A percentile compares a stretch with the other conserved stretches of the same genome.
Evolutionary conservation across 2,797 vertebrate genomes (phyloP).

Genomic region (Leptodactylus fallax): DNA sequence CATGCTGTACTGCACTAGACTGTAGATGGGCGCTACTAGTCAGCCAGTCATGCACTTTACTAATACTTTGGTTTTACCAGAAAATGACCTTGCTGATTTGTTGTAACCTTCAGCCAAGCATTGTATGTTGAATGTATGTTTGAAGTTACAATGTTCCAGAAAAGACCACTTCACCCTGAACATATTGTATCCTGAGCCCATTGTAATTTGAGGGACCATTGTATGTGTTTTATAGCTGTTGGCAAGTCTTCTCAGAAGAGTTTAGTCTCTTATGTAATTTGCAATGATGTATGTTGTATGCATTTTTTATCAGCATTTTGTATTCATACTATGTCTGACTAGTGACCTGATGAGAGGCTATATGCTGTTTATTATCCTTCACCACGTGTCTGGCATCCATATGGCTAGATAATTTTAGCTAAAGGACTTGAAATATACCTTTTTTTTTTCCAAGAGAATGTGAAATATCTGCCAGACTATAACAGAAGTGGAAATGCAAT

Average conservation of each 20-base stretch:
- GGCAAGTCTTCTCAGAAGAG: background rate
- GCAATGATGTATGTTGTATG: background rate
- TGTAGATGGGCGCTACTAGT: no score
- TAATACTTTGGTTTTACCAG: no score
- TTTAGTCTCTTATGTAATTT: background rate
- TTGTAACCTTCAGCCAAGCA: no score
- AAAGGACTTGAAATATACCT: slow-evolving; percentile 20
- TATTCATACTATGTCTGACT: background rate
- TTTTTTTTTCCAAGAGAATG: slow-evolving; percentile 39
- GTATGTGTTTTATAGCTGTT: no score
- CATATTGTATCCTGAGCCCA: no score
- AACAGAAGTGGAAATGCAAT: slow-evolving; percentile 35
- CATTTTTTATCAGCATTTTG: background rate
- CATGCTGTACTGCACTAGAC: no score
- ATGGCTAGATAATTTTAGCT: slow-evolving; percentile 31
- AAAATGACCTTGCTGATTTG: no score
- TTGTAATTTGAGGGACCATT: no score
- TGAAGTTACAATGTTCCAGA: no score
- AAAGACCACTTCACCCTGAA: no score
- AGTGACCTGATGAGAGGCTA: background rate
- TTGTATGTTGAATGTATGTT: no score
- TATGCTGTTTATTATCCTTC: slow-evolving; percentile 1
- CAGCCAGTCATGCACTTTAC: no score
- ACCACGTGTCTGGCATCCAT: slow-evolving; percentile 35
- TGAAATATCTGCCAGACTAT: slow-evolving; percentile 21